Conservation (phyloP, 53 echinoderm and acorn worm genomes). For the Stichopus horrens region DNA sequence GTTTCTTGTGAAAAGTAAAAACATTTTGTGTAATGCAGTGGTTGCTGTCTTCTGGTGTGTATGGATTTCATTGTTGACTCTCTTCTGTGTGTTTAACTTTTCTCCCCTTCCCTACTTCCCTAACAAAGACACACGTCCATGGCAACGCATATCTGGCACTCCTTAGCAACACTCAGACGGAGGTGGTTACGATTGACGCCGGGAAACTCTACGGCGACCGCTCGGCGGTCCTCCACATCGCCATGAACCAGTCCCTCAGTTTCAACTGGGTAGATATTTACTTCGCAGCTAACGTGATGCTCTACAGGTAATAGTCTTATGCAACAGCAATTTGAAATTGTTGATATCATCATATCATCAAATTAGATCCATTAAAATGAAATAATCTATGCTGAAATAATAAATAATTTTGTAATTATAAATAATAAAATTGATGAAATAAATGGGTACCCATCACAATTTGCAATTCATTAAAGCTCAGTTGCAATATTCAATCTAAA, state of each 20-base stretch:
- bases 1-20: too few relatives aligned
- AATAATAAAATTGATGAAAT: too few relatives aligned
- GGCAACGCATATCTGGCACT: conserved; percentile 86
- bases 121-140: conserved; percentile 67
- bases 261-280: conserved; percentile 81
- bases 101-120: neutral
- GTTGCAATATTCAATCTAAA: too few relatives aligned
- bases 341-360: too few relatives aligned
- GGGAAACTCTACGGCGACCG: conserved; percentile 78
- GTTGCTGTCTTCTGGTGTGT: too few relatives aligned
- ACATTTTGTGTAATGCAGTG: too few relatives aligned
- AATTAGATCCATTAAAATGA: too few relatives aligned
- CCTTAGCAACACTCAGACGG: conserved; percentile 62
- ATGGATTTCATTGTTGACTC: neutral
- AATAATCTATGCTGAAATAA: too few relatives aligned
- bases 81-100: neutral
- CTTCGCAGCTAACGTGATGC: conserved; percentile 77
- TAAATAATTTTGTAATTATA: too few relatives aligned
- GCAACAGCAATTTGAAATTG: neutral
- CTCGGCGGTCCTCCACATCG: conserved; percentile 79
- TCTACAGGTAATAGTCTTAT: conserved; percentile 65
- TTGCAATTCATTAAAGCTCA: too few relatives aligned
- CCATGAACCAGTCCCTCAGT: conserved; percentile 67
- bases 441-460: too few relatives aligned
- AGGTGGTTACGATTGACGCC: conserved; percentile 58